Conservation (phyloP, 2,113 vertebrate genomes). For the Scomber japonicus region DNA sequence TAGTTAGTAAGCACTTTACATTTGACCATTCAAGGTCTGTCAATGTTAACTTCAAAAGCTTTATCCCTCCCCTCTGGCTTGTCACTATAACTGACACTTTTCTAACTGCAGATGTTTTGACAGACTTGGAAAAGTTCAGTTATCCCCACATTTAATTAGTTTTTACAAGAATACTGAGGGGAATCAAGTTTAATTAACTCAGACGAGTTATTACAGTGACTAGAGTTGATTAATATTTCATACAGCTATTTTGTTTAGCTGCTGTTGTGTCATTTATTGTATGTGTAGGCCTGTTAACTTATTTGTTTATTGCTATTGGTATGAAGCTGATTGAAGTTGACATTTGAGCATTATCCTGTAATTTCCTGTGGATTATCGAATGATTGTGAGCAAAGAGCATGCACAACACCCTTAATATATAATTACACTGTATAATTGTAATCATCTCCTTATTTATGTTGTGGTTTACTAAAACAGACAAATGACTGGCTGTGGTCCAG, state of each 20-base stretch:
- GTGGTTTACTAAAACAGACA: slow-evolving; percentile 42
- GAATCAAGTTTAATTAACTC: slow-evolving; percentile 72
- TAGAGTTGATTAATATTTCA: slow-evolving; percentile 53
- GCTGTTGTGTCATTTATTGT: slow-evolving; percentile 43
- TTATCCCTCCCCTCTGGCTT: slow-evolving; percentile 11
- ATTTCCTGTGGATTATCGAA: slow-evolving; percentile 55
- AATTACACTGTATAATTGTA: slow-evolving; percentile 60
- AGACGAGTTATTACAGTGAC: slow-evolving; percentile 51
- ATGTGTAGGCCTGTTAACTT: slow-evolving; percentile 26
- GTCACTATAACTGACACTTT: slow-evolving; percentile 50
- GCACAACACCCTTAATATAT: slow-evolving; percentile 33
- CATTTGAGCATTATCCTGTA: slow-evolving; percentile 48
- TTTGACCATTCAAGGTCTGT: slow-evolving; percentile 34
- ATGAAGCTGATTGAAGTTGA: slow-evolving; percentile 59
- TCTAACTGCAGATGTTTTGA: slow-evolving; percentile 50
- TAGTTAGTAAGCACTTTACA: slow-evolving; percentile 17
- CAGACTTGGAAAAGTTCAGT: slow-evolving; percentile 63
- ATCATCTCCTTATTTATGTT: slow-evolving; percentile 53
- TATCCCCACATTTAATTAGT: slow-evolving; percentile 69
- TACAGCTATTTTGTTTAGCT: slow-evolving; percentile 30
- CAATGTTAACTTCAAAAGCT: slow-evolving; percentile 41
- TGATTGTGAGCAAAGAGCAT: slow-evolving; percentile 44
- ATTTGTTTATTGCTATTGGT: slow-evolving; percentile 40
- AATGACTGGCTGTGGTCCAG: slow-evolving; percentile 30
- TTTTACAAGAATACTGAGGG: slow-evolving; percentile 55